Conservation (phyloP, 2,888 invertebrate species). For the Brachyopa scutellaris region DNA sequence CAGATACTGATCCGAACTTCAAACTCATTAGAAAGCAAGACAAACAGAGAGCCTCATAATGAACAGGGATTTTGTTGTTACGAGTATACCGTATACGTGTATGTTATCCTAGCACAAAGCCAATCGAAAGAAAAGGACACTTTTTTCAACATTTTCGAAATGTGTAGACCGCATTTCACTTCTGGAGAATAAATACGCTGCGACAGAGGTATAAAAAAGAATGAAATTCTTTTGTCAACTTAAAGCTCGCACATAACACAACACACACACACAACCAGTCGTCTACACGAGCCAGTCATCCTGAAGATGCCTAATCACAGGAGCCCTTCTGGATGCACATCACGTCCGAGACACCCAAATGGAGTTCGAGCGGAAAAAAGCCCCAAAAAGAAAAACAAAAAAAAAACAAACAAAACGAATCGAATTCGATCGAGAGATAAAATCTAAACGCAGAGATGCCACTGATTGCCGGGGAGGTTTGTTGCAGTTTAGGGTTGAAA, state of each 20-base stretch:
- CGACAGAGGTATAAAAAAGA: slow-evolving; percentile 22
- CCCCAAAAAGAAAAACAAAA: slow-evolving; percentile 19
- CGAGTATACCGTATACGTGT: too few species aligned
- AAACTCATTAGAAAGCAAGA: slow-evolving; percentile 58
- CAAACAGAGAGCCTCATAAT: slow-evolving; percentile 61
- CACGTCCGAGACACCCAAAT: slow-evolving; percentile 71
- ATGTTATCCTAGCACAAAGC: slow-evolving; percentile 7
- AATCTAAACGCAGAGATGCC: slow-evolving; percentile 42
- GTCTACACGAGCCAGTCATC: slow-evolving; percentile 56
- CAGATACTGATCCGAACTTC: slow-evolving; percentile 42
- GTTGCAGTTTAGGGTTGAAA: slow-evolving; percentile 47
- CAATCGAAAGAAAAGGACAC: slow-evolving; percentile 8
- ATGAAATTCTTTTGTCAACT: slow-evolving; percentile 64
- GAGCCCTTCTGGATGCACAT: slow-evolving; percentile 53
- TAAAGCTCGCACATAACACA: slow-evolving; percentile 46
- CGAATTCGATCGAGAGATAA: slow-evolving; percentile 50
- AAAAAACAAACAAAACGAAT: slow-evolving; percentile 18
- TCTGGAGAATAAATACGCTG: slow-evolving; percentile 35
- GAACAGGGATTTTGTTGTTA: slow-evolving; percentile 54
- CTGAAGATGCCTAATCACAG: slow-evolving; percentile 68
- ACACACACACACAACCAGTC: slow-evolving; percentile 39
- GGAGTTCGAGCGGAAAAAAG: slow-evolving; percentile 66
- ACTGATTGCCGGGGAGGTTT: slow-evolving; percentile 45
- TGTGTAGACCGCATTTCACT: slow-evolving; percentile 33
- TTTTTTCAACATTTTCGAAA: slow-evolving; percentile 40